phyloP scores from a whole-genome alignment of 2,888 invertebrate genomes.

The Gryllus longicercus region DNA sequence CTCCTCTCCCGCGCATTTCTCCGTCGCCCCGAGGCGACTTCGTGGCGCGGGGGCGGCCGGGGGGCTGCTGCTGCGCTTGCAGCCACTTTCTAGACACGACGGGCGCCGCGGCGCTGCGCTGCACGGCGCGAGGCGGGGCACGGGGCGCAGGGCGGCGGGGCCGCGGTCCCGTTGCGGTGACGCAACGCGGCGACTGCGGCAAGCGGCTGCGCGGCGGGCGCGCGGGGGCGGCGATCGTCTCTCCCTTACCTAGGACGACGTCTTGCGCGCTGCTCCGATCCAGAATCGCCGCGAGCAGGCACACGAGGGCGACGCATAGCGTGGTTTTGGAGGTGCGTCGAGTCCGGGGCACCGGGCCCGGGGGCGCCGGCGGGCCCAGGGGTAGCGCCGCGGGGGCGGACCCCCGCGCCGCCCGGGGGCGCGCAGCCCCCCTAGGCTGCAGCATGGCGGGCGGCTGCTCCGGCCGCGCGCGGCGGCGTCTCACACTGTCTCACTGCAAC shows the following conservation, averaged over 20 bases:
- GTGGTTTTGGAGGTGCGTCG: background rate
- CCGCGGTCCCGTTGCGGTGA: background rate
- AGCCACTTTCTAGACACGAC: background rate
- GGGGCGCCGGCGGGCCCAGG: background rate
- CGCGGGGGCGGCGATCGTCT: background rate
- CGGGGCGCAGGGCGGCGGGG: background rate
- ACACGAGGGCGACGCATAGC: background rate
- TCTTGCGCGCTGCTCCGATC: background rate
- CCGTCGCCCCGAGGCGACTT: too few species aligned
- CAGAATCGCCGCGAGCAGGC: background rate
- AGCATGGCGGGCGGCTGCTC: background rate
- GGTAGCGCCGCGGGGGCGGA: background rate
- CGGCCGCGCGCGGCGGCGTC: too few species aligned
- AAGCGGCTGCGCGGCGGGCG: background rate
- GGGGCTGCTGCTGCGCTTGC: background rate
- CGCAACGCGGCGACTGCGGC: background rate
- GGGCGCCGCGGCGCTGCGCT: background rate
- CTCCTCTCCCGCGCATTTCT: too few species aligned
- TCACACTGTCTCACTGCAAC: background rate
- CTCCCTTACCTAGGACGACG: background rate
- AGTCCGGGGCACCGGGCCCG: background rate
- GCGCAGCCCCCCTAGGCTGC: constrained; percentile 4
- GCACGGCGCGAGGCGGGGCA: background rate
- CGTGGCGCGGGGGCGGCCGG: too few species aligned
- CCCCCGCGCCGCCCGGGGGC: background rate